Evolutionary conservation across 1,140 invertebrate genomes (phyloP), one percentile per base, ranked within the genome.

Genomic region (Rhyacophila brunnea): DNA sequence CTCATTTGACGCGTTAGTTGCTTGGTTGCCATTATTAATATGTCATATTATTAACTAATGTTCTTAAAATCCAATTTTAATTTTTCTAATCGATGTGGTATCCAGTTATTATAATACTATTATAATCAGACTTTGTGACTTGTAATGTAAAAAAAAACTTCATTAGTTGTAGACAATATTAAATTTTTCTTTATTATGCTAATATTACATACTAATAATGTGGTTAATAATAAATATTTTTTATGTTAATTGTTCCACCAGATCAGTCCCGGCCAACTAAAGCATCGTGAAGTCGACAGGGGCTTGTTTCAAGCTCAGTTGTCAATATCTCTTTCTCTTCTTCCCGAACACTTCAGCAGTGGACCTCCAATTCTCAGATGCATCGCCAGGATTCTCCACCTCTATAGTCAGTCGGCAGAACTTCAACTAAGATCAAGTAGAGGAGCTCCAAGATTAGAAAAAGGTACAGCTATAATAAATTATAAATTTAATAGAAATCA

Each of bases 391-490:
- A 49, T 63, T 34, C 45, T 50, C 28, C 36, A 63, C 43, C 56
- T 63, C 28, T 63, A 63, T 38, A 36, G 14, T 10, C 51, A 58
- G 28, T 34, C n/a, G 9, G 61, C 61, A 2, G 61, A 63, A 43
- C 38, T 63, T 23, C 45, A 53, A 9, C 56, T 63, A 1, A 50
- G 51, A 28, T 59, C 56, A 2, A 63, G 52, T 19, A 42, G 56
- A 34, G 56, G 50, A 6, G 54, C 50, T 6, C 61, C 56, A 9
- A 54, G 46, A 35, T 43, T 63, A 13, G 56, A 57, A 20, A 58
- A 56, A 56, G 61, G 61, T 63, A 44, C 13, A 28, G 23, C 23
- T 32, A 49, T 34, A 54, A 20, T 42, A 63, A 56, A 58, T 63
- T 18, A 17, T n/a, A n/a, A n/a, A n/a, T n/a, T n/a, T n/a, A n/a